These are phyloP conservation scores for Mythimna loreyi DNA, from an alignment of 2,888 invertebrate genomes.

Conservation along the genomic window DNA sequence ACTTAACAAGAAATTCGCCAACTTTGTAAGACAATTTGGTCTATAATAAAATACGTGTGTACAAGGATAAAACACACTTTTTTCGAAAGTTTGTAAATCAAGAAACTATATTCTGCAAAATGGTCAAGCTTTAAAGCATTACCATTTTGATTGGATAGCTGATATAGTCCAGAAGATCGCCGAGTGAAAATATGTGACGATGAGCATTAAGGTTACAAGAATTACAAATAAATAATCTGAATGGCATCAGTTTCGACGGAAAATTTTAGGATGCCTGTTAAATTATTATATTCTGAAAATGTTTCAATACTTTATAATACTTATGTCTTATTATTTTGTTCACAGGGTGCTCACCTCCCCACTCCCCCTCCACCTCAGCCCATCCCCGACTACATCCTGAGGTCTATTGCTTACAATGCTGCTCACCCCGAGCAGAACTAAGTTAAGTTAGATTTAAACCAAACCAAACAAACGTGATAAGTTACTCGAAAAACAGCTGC, in stretches of 20 bases:
- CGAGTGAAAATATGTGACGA: too few relatives aligned
- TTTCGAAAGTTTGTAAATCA: too few relatives aligned
- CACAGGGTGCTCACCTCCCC: constrained; percentile 77
- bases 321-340: constrained; percentile 43
- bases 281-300: not conserved
- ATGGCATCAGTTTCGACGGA: too few relatives aligned
- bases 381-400: constrained; percentile 85
- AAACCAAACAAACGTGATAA: constrained; percentile 48
- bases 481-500: not conserved
- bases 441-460: constrained; percentile 31
- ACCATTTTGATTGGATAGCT: too few relatives aligned
- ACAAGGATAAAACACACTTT: too few relatives aligned
- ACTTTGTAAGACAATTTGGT: not conserved
- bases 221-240: too few relatives aligned
- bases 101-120: too few relatives aligned
- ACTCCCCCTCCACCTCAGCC: constrained; percentile 80
- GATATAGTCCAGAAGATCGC: too few relatives aligned
- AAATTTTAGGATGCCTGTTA: not conserved
- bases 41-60: not conserved
- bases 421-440: constrained; percentile 80
- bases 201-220: too few relatives aligned
- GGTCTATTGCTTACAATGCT: constrained; percentile 84
- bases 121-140: too few relatives aligned
- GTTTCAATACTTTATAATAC: not conserved
- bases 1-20: not conserved